A percentile compares a stretch with the other conserved stretches of the same genome.
Conservation (phyloP, 2,797 vertebrate genomes). For the Phrynocephalus guinanensis region DNA sequence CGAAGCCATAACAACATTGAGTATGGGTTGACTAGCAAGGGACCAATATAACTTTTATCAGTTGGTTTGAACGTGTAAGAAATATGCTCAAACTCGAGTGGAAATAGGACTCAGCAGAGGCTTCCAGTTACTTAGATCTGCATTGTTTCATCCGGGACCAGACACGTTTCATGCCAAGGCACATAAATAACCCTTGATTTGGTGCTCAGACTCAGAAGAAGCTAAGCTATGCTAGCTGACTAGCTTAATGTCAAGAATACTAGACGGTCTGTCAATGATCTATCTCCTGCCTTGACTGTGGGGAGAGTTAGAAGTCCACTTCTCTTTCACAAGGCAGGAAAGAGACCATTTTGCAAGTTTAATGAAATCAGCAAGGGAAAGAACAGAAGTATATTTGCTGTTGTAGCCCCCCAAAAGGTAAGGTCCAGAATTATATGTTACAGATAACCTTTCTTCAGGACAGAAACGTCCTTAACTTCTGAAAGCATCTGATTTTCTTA, state of each 20-base stretch:
- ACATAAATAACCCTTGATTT: slow-evolving; percentile 36
- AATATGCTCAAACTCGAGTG: not conserved
- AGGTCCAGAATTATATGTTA: too few relatives aligned
- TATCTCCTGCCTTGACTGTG: not conserved
- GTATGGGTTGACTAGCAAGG: slow-evolving; percentile 27
- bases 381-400: not conserved
- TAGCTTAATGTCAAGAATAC: not conserved
- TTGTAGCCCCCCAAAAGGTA: not conserved
- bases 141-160: slow-evolving; percentile 40
- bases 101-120: slow-evolving; percentile 38
- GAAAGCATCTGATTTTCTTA: too few relatives aligned
- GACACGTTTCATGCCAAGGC: slow-evolving; percentile 20
- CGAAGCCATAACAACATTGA: slow-evolving; percentile 41
- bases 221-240: not conserved
- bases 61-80: accelerated
- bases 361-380: not conserved
- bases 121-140: slow-evolving; percentile 33
- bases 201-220: slow-evolving; percentile 2
- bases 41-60: slow-evolving; percentile 1
- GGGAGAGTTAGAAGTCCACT: not conserved
- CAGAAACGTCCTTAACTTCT: too few relatives aligned
- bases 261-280: not conserved
- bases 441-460: too few relatives aligned
- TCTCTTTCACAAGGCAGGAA: not conserved
- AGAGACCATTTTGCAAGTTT: not conserved